phyloP scores from a whole-genome alignment of 2,888 invertebrate genomes.

The Nemapogon koenigi region DNA sequence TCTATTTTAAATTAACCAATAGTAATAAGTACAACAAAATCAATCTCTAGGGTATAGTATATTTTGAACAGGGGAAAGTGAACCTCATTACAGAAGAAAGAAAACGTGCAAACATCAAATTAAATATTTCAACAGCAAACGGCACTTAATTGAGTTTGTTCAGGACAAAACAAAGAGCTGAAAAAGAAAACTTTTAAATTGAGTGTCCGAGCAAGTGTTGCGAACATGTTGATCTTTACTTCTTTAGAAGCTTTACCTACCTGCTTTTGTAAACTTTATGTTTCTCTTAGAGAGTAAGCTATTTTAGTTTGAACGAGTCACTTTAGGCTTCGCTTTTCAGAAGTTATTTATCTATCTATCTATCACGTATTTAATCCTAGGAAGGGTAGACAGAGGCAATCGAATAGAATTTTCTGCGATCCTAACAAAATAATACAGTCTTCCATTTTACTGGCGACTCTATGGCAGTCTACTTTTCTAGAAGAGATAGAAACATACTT shows the following conservation, averaged over 20 bases:
- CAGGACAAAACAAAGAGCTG: conserved; percentile 60
- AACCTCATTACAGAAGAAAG: conserved; percentile 12
- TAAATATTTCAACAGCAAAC: conserved; percentile 51
- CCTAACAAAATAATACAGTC: no score
- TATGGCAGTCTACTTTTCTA: no score
- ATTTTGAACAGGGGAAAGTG: no score
- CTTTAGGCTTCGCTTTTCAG: background rate
- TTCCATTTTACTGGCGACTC: no score
- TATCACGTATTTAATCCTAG: no score
- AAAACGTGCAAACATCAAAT: conserved; percentile 29
- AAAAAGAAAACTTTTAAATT: conserved; percentile 62
- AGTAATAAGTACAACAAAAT: no score
- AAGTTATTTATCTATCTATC: background rate
- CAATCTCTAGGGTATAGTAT: no score
- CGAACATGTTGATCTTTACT: conserved; percentile 59
- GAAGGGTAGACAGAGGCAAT: no score
- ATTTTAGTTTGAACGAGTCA: background rate
- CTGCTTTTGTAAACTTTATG: conserved; percentile 39
- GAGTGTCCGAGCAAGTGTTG: conserved; percentile 60
- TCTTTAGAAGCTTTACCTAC: conserved; percentile 25
- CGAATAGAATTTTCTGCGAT: no score
- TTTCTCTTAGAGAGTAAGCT: no score
- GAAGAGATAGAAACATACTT: no score
- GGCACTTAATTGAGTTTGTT: conserved; percentile 63
- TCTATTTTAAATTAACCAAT: no score